These are phyloP conservation scores for Alces alces DNA, from an alignment of 2,113 vertebrate species.

Conservation along the genomic window DNA sequence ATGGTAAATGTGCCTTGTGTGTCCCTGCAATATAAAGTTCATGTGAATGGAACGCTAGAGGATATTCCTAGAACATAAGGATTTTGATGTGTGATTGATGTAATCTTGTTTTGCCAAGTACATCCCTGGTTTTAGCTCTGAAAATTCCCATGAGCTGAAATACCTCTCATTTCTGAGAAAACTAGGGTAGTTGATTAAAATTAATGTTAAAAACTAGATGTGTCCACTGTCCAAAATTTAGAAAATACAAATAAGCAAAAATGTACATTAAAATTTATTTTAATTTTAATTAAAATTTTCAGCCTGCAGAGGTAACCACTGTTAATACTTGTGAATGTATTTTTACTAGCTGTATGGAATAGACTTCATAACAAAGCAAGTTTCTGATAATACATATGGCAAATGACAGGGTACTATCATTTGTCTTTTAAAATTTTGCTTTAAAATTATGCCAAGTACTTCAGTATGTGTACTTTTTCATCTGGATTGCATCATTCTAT, in stretches of 20 bases:
- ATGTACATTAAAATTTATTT: background rate
- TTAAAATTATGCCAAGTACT: background rate
- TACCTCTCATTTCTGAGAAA: background rate
- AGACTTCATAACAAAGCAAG: background rate
- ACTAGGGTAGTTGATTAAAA: background rate
- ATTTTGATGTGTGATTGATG: background rate
- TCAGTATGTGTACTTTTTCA: constrained; percentile 39
- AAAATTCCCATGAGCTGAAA: background rate
- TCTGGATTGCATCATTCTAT: background rate
- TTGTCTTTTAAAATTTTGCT: constrained; percentile 45
- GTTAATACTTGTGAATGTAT: background rate
- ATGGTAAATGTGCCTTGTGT: background rate
- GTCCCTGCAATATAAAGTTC: background rate
- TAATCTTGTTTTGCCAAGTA: background rate
- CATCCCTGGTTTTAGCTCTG: background rate
- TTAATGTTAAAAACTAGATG: background rate
- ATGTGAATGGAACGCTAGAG: background rate
- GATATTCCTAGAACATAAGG: background rate
- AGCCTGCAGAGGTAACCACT: background rate
- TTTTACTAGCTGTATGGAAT: background rate
- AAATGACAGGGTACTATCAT: background rate
- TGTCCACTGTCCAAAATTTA: background rate
- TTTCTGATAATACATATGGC: background rate
- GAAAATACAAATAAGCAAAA: background rate
- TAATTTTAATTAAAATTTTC: background rate